Conservation (phyloP, 1,140 invertebrate genomes). For the Eubasilissa regina region DNA sequence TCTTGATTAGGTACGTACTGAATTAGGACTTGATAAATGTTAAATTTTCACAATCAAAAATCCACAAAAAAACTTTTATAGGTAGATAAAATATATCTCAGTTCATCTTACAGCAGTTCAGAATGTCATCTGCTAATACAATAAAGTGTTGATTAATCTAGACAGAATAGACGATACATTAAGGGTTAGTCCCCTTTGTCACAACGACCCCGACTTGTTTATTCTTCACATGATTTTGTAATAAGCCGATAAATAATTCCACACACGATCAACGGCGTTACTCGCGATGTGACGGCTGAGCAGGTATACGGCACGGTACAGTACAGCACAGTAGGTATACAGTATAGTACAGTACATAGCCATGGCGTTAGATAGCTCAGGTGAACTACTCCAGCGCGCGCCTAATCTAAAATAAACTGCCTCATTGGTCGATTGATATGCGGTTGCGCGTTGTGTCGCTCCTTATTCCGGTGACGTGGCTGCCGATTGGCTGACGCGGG, state of each 20-base stretch:
- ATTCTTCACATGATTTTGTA: slow-evolving; percentile 32
- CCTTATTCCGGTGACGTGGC: slow-evolving; percentile 31
- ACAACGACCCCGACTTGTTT: slow-evolving; percentile 38
- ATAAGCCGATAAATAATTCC: slow-evolving; percentile 47
- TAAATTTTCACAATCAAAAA: no score
- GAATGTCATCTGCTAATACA: background rate
- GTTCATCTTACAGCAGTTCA: background rate
- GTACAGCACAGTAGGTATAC: background rate
- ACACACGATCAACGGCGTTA: slow-evolving; percentile 16
- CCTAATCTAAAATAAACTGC: slow-evolving; percentile 45
- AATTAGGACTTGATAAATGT: no score
- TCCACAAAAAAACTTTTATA: no score
- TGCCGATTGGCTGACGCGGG: slow-evolving; percentile 5
- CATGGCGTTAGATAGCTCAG: slow-evolving; percentile 21
- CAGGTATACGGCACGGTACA: background rate
- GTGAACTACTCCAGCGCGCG: slow-evolving; percentile 15
- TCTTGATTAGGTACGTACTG: no score
- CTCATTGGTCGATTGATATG: slow-evolving; percentile 44
- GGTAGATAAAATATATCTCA: background rate
- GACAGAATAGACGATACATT: slow-evolving; percentile 18
- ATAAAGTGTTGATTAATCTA: slow-evolving; percentile 9
- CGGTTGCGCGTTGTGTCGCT: slow-evolving; percentile 32
- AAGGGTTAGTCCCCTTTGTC: slow-evolving; percentile 33
- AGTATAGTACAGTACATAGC: background rate
- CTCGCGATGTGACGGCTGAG: slow-evolving; percentile 5